Base-by-base conservation (phyloP, 2,113 vertebrate species). In the Terrapene triunguis region DNA sequence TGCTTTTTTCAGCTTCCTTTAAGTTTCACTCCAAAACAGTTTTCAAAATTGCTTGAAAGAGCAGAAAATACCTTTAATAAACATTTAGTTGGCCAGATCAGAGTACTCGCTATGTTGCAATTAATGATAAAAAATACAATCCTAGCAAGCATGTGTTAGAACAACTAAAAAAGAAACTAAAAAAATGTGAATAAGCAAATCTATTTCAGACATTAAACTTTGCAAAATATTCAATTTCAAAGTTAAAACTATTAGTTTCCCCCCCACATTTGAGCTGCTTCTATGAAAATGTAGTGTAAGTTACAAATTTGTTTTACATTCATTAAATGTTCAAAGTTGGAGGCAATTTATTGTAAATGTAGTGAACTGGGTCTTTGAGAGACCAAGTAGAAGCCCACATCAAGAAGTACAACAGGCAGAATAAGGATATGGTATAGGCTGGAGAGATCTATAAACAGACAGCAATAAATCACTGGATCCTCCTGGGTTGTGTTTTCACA, bases 401-500 rank as follows among this genome's bases (percentile, higher is more conserved):
- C 82, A 44, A 13, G 42, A 93, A 59, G 53, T 6, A 50, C 8
- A 38, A 53, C 42, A 3, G 84, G 57, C 82, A 94, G 79, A 81
- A 93, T 55, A 35, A 2, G 1, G 29, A 42, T 4, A 3, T 57
- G 87, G 32, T 10, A 50, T 27, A 59, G 84, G 80, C n/a, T 3
- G 1, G 83, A 27, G 19, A 25, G 51, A n/a, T 80, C 50, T n/a
- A 19, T 2, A 55, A 84, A 27, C n/a, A 44, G 11, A 1, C 10
- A 3, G 21, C 57, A 48, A 11, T 14, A 50, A 72, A 78, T 8
- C 69, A 24, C 8, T 29, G 48, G 48, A 85, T 38, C 14, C 62
- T 72, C 53, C 62, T 0, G 0, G 50, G 53, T 62, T 78, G 51
- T 4, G 50, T 0, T 48, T 32, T 42, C 62, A 8, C 1, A 27